Conservation (phyloP, 2,113 vertebrate genomes). For the Aleadryas rufinucha region DNA sequence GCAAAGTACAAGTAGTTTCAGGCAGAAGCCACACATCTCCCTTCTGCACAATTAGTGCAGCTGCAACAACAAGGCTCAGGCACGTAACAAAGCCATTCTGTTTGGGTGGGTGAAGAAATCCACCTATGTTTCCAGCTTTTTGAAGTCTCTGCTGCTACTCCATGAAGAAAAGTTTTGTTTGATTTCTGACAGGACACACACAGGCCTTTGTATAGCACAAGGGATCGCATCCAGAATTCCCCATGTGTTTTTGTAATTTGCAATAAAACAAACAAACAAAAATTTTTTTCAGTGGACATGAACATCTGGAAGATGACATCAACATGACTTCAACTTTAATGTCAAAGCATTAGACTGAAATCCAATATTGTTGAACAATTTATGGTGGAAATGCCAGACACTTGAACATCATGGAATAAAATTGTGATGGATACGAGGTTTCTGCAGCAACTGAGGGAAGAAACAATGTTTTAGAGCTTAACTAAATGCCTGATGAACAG, state of each 20-base stretch:
- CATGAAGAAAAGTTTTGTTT: conserved; percentile 34
- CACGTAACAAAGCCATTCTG: not conserved
- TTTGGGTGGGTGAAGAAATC: not conserved
- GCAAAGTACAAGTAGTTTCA: not conserved
- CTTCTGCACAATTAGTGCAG: not conserved
- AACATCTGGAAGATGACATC: conserved; percentile 67
- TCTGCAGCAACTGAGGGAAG: not conserved
- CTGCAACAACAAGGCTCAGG: conserved; percentile 29
- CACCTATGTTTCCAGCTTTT: conserved; percentile 36
- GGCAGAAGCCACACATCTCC: not conserved
- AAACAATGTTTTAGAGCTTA: not conserved
- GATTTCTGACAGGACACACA: conserved; percentile 28
- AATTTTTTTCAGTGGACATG: conserved; percentile 22
- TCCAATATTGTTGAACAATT: conserved; percentile 4
- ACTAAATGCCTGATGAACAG: not conserved
- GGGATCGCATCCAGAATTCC: conserved; percentile 9
- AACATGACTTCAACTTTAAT: conserved; percentile 46
- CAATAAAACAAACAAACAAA: conserved; percentile 49
- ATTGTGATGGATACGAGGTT: not conserved
- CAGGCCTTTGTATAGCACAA: not conserved
- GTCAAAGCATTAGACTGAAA: conserved; percentile 26
- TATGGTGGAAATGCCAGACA: not conserved
- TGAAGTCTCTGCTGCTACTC: not conserved
- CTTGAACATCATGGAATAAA: not conserved
- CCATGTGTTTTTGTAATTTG: conserved; percentile 13